These are phyloP conservation scores for Halotydeus destructor DNA, from an alignment of 1,140 invertebrate genomes.

Conservation along the genomic window DNA sequence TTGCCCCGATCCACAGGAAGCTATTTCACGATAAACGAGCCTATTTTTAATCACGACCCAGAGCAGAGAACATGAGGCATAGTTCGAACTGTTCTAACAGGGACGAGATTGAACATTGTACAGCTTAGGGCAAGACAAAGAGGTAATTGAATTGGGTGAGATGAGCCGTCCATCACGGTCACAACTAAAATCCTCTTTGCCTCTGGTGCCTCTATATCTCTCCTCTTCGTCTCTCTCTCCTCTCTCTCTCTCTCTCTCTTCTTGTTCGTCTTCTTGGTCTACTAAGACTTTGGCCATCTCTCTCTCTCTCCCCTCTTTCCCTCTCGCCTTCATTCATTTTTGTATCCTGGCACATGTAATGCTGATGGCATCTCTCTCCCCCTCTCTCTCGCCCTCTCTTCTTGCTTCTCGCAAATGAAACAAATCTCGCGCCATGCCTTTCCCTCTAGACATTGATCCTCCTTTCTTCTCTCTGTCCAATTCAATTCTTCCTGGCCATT, in stretches of 20 bases:
- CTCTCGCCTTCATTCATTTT: background rate
- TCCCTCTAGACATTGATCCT: background rate
- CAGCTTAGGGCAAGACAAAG: too few species aligned
- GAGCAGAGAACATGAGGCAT: background rate
- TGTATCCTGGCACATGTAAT: background rate
- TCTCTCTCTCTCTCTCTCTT: background rate
- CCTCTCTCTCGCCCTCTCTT: background rate
- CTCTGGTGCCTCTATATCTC: background rate
- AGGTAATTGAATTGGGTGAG: too few species aligned
- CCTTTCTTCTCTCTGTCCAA: background rate
- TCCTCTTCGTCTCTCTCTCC: background rate
- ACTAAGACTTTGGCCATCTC: background rate
- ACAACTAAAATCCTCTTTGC: conserved; percentile 1
- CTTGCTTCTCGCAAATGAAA: background rate
- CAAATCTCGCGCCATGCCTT: background rate
- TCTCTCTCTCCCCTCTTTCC: background rate
- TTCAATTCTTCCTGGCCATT: background rate
- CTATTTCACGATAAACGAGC: background rate
- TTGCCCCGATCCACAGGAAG: too few species aligned
- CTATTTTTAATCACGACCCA: background rate
- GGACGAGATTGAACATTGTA: background rate
- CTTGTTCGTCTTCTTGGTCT: background rate
- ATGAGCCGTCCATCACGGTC: too few species aligned
- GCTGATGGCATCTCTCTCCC: background rate
- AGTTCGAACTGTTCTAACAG: background rate